phyloP scores from a whole-genome alignment of 1,140 invertebrate species.

The Platyura marginata region DNA sequence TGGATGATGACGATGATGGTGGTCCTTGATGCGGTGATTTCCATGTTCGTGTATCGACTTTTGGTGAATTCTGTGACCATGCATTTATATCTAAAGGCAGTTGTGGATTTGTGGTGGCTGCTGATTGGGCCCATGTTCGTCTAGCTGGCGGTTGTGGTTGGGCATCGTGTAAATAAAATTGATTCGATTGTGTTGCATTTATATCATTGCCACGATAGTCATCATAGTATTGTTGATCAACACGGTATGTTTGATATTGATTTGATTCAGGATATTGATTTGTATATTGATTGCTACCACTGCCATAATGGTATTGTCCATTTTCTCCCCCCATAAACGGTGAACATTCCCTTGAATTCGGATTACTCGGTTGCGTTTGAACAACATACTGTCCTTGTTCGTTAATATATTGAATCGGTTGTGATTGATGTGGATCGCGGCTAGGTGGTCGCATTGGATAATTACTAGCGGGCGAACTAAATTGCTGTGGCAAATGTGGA shows the following conservation, averaged over 20 bases:
- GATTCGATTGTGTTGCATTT: conserved; percentile 20
- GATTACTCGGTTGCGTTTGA: background rate
- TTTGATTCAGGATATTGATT: background rate
- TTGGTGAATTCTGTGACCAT: conserved; percentile 2
- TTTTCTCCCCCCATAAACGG: background rate
- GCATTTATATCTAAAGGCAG: conserved; percentile 4
- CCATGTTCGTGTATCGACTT: conserved; percentile 12
- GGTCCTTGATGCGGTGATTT: conserved; percentile 8
- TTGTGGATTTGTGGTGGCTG: conserved; percentile 24
- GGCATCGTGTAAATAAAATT: conserved; percentile 57
- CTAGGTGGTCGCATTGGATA: conserved; percentile 21
- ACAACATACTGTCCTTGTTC: conserved; percentile 5
- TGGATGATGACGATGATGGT: conserved; percentile 4
- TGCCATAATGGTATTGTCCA: conserved; percentile 10
- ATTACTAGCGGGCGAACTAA: conserved; percentile 12
- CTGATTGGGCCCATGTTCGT: conserved; percentile 52
- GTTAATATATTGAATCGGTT: conserved; percentile 4
- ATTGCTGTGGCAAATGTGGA: conserved; percentile 30
- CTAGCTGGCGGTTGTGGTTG: conserved; percentile 38
- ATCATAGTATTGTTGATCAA: conserved; percentile 10
- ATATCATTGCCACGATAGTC: conserved; percentile 16
- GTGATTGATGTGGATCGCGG: conserved; percentile 16
- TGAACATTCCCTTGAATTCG: background rate
- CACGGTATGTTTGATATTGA: conserved; percentile 3
- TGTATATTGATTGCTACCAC: conserved; percentile 4